Evolutionary conservation across 2,888 invertebrate genomes (phyloP).

Genomic region (Erebia epiphron): DNA sequence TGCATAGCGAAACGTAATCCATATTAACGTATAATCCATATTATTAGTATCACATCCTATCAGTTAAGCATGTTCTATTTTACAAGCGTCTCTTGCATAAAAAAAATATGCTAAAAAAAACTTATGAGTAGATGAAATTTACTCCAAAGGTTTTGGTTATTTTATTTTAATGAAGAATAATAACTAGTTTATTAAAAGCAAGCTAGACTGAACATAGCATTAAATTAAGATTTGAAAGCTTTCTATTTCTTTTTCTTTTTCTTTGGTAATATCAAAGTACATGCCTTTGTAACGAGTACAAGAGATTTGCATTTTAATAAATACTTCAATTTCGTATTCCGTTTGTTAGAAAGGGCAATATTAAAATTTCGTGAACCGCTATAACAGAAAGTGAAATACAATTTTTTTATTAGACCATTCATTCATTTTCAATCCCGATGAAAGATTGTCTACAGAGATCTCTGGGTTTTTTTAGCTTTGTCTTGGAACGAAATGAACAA

Average conservation of each 20-base stretch:
- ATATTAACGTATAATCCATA: too few relatives aligned
- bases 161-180: too few relatives aligned
- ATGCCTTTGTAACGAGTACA: slow-evolving; percentile 20
- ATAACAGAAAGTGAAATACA: slow-evolving; percentile 22
- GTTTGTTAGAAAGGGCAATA: slow-evolving; percentile 28
- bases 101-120: too few relatives aligned
- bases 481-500: not conserved
- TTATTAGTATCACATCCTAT: too few relatives aligned
- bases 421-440: not conserved
- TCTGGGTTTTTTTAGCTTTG: not conserved
- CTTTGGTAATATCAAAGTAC: not conserved
- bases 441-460: slow-evolving; percentile 14
- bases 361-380: slow-evolving; percentile 33
- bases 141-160: too few relatives aligned
- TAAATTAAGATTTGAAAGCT: not conserved
- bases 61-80: too few relatives aligned
- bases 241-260: slow-evolving; percentile 1
- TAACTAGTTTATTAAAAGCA: not conserved
- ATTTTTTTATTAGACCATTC: slow-evolving; percentile 6
- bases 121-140: too few relatives aligned
- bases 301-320: slow-evolving; percentile 35
- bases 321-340: slow-evolving; percentile 28
- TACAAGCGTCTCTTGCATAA: too few relatives aligned
- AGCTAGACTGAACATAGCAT: not conserved
- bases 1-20: too few relatives aligned